Base-by-base conservation (phyloP, 2,113 vertebrate species). In the Rhombomys opimus region DNA sequence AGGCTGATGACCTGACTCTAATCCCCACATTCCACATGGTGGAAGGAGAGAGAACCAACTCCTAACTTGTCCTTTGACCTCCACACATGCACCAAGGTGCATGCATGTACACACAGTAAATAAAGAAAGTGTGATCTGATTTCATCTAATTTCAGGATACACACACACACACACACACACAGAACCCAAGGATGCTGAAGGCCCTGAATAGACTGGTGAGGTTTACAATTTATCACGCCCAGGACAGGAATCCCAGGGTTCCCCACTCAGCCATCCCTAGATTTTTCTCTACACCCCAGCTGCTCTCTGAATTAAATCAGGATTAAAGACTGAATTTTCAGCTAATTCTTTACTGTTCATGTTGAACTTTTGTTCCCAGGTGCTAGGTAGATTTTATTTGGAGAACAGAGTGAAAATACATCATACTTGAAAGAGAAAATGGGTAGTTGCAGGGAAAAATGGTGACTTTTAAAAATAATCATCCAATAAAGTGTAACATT, bases 381-480 rank as follows among this genome's bases (percentile, higher is more conserved):
- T 73, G 38, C 52, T 46, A 89, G 23, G 4, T 52, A 15, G 27
- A 67, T 75, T 96, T 90, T 85, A 92, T 57, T 73, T 75, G 73
- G n/a, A 93, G 70, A 95, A 89, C 78, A 78, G 50, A 90, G 41
- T 17, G 50, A 50, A 96, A 75, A 91, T 57, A 30, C 32, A 59
- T 65, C 0, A 4, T 7, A 89, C 72, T 87, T 97, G 30, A 92
- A 94, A 94, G 46, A 90, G 41, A 91, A 95, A 94, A 68, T 27
- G 18, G 18, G 85, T 38, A 65, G 2, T 20, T 30, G 87, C 30
- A 5, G 63, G 13, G 38, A 46, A 10, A 88, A 87, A 59, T 32
- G 50, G 68, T 81, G 27, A 59, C 12, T 93, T 96, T 85, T 88
- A 10, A 73, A 96, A 97, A 88, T 80, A 65, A 76, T 76, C 84